Evolutionary conservation across 2,113 vertebrate genomes (phyloP).

Genomic region (Ceratotherium simum): DNA sequence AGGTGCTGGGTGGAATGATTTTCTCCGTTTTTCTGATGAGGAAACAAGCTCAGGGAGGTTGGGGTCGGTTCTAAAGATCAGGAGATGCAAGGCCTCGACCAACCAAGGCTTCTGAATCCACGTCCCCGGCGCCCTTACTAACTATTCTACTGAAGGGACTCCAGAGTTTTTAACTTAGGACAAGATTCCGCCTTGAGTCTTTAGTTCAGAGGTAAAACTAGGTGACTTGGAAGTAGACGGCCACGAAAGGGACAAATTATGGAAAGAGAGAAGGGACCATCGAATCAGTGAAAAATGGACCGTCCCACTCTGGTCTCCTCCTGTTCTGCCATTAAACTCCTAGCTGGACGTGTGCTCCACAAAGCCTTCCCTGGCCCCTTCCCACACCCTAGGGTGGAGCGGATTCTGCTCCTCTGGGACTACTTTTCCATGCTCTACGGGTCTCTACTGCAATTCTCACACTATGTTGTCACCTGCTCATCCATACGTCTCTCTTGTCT

Average conservation of each 20-base stretch:
- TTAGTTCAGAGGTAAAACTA: background rate
- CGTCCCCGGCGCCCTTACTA: background rate
- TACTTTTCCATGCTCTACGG: background rate
- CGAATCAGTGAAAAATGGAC: background rate
- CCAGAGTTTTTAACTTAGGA: background rate
- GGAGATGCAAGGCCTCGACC: background rate
- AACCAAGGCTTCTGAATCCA: background rate
- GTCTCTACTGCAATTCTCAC: background rate
- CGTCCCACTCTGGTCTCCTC: background rate
- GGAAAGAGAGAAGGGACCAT: background rate
- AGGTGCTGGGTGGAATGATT: background rate
- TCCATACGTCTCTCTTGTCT: background rate
- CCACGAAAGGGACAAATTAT: background rate
- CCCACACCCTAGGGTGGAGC: background rate
- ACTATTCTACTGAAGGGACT: background rate
- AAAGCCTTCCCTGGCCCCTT: background rate
- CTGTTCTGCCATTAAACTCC: background rate
- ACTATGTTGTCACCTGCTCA: rapidly evolving
- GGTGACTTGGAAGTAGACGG: background rate
- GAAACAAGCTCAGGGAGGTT: background rate
- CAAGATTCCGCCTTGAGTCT: background rate
- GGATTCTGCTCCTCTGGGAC: background rate
- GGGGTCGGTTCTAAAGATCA: background rate
- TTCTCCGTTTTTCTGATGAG: background rate
- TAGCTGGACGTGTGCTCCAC: background rate